Percentiles rank a stretch among this genome's conserved stretches.
Conservation (phyloP, 2,797 vertebrate species). For the Anabacerthia variegaticeps region DNA sequence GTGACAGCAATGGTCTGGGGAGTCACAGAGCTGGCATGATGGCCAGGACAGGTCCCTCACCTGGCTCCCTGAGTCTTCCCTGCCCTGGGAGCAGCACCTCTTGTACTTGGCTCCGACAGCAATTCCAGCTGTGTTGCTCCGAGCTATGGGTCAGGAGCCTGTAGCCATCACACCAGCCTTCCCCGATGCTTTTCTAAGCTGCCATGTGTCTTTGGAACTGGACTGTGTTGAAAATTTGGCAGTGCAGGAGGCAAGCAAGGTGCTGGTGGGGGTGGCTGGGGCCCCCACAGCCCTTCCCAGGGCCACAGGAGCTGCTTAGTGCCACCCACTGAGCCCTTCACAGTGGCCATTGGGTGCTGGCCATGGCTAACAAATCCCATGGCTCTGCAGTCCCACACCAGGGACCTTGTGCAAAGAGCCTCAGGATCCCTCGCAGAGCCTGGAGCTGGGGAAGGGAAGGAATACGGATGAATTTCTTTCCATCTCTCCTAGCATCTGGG, state of each 20-base stretch:
- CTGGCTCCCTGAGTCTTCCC: not conserved
- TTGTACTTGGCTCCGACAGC: not conserved
- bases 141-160: accelerated
- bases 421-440: not conserved
- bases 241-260: not conserved
- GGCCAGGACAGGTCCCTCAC: not conserved
- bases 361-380: accelerated
- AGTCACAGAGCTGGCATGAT: not conserved
- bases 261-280: not conserved
- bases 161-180: accelerated
- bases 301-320: accelerated
- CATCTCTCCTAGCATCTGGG: slow-evolving; percentile 63
- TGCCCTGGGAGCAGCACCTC: not conserved
- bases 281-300: accelerated
- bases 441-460: not conserved
- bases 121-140: accelerated
- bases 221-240: not conserved
- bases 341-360: not conserved
- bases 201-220: not conserved
- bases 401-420: slow-evolving; percentile 33
- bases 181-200: not conserved
- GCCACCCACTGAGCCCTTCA: accelerated
- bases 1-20: not conserved
- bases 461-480: slow-evolving; percentile 5
- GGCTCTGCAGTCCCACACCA: not conserved